These are phyloP conservation scores for Reticulitermes speratus DNA, from an alignment of 1,140 invertebrate species.

Conservation along the genomic window DNA sequence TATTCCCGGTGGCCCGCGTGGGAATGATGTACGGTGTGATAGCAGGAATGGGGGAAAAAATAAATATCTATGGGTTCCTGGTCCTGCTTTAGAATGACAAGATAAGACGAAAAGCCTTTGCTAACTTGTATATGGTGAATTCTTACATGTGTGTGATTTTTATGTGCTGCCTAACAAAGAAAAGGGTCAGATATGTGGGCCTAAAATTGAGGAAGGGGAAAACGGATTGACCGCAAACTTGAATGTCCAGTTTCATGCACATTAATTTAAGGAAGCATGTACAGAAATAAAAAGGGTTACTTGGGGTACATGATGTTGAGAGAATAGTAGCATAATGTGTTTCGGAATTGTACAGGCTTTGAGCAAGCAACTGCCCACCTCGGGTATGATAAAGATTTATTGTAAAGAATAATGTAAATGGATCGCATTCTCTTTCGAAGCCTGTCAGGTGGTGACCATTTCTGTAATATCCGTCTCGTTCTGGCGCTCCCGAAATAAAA, in stretches of 20 bases:
- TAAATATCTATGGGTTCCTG: neutral
- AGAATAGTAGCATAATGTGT: neutral
- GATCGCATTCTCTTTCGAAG: too few relatives aligned
- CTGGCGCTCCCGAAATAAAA: too few relatives aligned
- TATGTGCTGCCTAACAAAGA: neutral
- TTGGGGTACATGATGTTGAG: neutral
- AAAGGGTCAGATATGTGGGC: neutral
- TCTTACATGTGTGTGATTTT: neutral
- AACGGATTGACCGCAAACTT: neutral
- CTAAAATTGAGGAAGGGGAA: neutral
- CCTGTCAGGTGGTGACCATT: too few relatives aligned
- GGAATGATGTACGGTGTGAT: neutral
- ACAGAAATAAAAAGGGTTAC: neutral
- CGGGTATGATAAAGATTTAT: neutral
- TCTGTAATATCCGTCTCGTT: too few relatives aligned
- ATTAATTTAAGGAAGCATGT: constrained; percentile 9
- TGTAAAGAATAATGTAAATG: neutral
- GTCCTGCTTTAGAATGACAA: neutral
- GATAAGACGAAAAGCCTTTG: constrained; percentile 3
- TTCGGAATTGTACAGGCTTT: neutral
- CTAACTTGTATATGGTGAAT: neutral
- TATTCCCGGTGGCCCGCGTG: neutral
- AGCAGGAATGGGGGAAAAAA: neutral
- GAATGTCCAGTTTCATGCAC: neutral
- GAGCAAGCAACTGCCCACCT: neutral